These are phyloP conservation scores for Amphimedon queenslandica DNA, from an alignment of 37 sponge, comb jelly and placozoan species.

Conservation along the genomic window DNA sequence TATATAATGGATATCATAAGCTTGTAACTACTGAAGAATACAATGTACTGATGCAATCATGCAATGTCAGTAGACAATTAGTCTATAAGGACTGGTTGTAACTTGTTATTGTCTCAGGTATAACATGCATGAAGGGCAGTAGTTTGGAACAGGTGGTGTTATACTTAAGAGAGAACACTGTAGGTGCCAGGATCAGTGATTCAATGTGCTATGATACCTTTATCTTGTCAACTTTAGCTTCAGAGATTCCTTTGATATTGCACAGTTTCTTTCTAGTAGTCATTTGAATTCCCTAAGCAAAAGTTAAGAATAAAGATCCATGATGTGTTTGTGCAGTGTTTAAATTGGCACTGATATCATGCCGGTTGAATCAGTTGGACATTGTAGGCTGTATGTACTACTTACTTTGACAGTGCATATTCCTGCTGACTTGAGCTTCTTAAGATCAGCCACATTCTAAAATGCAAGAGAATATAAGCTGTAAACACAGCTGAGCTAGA, in stretches of 20 bases:
- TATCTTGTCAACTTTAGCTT: slow-evolving; percentile 99
- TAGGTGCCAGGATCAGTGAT: not conserved
- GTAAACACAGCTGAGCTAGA: not conserved
- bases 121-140: not conserved
- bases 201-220: slow-evolving; percentile 44
- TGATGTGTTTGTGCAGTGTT: too few species aligned
- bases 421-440: slow-evolving; percentile 93
- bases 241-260: slow-evolving; percentile 92
- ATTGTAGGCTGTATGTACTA: too few species aligned
- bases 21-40: too few species aligned
- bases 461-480: not conserved
- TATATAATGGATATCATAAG: too few species aligned
- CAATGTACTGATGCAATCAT: too few species aligned
- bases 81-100: too few species aligned
- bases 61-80: too few species aligned
- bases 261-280: slow-evolving; percentile 90
- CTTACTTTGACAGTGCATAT: slow-evolving; percentile 93
- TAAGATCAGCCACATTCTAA: slow-evolving; percentile 96
- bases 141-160: too few species aligned
- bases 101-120: not conserved
- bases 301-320: too few species aligned
- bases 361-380: too few species aligned
- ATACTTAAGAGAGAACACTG: not conserved
- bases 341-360: too few species aligned
- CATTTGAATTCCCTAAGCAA: slow-evolving; percentile 90